Percentiles rank a stretch among this genome's conserved stretches.
phyloP scores from a whole-genome alignment of 2,888 invertebrate species.

The Bhutanitis thaidina region DNA sequence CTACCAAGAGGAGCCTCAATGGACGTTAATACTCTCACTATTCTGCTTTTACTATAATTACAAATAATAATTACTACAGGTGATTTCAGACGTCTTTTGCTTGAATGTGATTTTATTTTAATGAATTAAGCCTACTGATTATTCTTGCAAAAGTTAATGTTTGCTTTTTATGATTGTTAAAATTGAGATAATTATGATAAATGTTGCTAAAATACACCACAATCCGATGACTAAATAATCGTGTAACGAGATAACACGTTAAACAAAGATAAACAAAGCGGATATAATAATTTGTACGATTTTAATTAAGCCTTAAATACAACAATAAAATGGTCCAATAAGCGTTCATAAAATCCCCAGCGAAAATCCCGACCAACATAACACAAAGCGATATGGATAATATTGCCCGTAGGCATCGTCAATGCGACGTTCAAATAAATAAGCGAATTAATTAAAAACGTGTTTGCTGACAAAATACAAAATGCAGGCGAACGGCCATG shows the following conservation, averaged over 20 bases:
- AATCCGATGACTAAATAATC: conserved; percentile 4
- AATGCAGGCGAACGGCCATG: conserved; percentile 27
- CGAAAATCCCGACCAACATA: conserved; percentile 14
- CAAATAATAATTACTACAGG: too few relatives aligned
- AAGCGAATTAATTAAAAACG: conserved; percentile 67
- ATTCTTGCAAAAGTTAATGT: too few relatives aligned
- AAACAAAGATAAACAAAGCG: conserved; percentile 15
- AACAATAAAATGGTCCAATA: conserved; percentile 16
- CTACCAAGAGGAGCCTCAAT: too few relatives aligned
- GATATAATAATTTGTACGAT: conserved; percentile 16
- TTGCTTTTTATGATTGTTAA: neutral
- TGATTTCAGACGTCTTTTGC: too few relatives aligned
- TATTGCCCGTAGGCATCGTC: conserved; percentile 27
- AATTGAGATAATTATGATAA: neutral
- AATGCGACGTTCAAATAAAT: conserved; percentile 44
- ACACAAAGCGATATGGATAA: conserved; percentile 24
- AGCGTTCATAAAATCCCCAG: conserved; percentile 13
- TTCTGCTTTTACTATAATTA: too few relatives aligned
- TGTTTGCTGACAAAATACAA: conserved; percentile 61
- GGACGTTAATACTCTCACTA: too few relatives aligned
- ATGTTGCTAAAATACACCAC: conserved; percentile 4
- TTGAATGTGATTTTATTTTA: too few relatives aligned
- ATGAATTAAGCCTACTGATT: too few relatives aligned
- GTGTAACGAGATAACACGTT: conserved; percentile 2
- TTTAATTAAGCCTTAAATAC: conserved; percentile 19